A percentile compares a stretch with the other conserved stretches of the same genome.
Conservation (phyloP, 2,113 vertebrate genomes). For the Tauraco erythrolophus region DNA sequence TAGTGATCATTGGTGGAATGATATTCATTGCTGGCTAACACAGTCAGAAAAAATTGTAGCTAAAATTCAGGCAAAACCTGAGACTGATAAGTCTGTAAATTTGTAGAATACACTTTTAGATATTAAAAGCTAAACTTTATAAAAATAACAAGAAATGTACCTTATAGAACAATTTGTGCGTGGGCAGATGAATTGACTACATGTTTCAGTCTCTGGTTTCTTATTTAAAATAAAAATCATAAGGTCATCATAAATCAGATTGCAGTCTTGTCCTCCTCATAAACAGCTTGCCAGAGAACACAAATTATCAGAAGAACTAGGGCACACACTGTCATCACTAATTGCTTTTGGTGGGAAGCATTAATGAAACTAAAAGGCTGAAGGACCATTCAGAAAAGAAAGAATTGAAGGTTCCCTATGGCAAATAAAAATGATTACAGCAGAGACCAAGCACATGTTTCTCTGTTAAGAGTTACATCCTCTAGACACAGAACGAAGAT, state of each 20-base stretch:
- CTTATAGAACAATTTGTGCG: neutral
- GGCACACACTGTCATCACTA: conserved; percentile 33
- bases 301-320: conserved; percentile 39
- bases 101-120: neutral
- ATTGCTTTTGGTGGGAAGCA: conserved; percentile 39
- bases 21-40: neutral
- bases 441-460: neutral
- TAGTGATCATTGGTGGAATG: neutral
- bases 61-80: neutral
- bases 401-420: neutral
- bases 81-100: neutral
- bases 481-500: neutral
- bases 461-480: neutral
- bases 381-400: conserved; percentile 13
- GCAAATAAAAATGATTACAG: conserved; percentile 44
- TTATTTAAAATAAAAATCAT: conserved; percentile 20
- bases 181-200: neutral
- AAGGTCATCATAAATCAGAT: conserved; percentile 23
- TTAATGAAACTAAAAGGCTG: conserved; percentile 41
- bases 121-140: neutral
- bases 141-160: neutral
- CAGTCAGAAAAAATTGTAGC: neutral
- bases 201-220: neutral
- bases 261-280: neutral
- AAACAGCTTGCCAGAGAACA: conserved; percentile 27